Conservation (phyloP, 2,113 vertebrate genomes). For the Hippocampus zosterae region DNA sequence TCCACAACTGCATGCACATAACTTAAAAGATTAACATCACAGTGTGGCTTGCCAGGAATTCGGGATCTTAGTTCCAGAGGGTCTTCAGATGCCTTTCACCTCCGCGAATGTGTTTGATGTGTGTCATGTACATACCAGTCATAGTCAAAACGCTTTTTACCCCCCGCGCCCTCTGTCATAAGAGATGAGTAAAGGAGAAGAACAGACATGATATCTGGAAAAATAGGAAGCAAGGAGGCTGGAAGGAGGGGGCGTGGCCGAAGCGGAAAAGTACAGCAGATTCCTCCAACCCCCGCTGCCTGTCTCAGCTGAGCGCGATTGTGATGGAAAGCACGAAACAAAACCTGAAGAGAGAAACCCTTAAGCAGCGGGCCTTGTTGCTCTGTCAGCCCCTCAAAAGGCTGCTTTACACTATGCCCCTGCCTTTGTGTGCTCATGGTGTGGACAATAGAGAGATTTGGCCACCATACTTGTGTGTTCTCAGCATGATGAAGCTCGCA, state of each 20-base stretch:
- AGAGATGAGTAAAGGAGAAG: conserved; percentile 34
- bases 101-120: conserved; percentile 19
- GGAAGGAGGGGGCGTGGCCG: conserved; percentile 14
- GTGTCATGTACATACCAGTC: conserved; percentile 35
- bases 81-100: conserved; percentile 35
- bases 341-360: conserved; percentile 52
- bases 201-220: conserved; percentile 25
- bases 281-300: conserved; percentile 52
- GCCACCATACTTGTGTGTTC: conserved; percentile 46
- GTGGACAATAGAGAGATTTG: conserved; percentile 53
- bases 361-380: conserved; percentile 38
- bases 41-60: conserved; percentile 47
- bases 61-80: conserved; percentile 33
- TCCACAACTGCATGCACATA: conserved; percentile 52
- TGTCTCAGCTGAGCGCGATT: conserved; percentile 57
- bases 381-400: conserved; percentile 57
- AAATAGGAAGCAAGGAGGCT: conserved; percentile 3
- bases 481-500: conserved; percentile 32
- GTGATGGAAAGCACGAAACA: conserved; percentile 63
- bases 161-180: background rate
- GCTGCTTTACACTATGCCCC: conserved; percentile 42
- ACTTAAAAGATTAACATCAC: conserved; percentile 64
- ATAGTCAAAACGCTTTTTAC: background rate
- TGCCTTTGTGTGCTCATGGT: conserved; percentile 38
- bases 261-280: conserved; percentile 73